Evolutionary conservation across 1,140 invertebrate species (phyloP), one percentile per base, ranked within the genome.

Genomic region (Magallana ariakensis): DNA sequence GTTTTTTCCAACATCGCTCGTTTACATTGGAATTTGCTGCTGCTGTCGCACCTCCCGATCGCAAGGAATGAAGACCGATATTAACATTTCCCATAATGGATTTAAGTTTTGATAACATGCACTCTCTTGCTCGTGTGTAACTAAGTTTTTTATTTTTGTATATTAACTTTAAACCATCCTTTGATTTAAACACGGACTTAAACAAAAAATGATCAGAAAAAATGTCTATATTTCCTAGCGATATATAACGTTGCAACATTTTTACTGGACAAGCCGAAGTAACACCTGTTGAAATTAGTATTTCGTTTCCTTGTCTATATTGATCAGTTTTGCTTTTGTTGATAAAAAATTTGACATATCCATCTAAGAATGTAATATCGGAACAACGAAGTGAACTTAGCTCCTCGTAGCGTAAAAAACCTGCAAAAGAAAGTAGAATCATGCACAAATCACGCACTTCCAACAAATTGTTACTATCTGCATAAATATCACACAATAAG

Each of bases 321-420:
- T 85, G 88, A 87, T 89, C 85, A 33, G 88, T 89, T 85, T 89
- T n/a, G n/a, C n/a, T n/a, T n/a, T n/a, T n/a, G n/a, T n/a, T n/a
- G n/a, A n/a, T n/a, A n/a, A 46, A 56, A 13, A 89, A 1, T 15
- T 55, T n/a, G 7, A 89, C 33, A 53, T 87, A 85, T 15, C 83
- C 80, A 62, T 86, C 66, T 53, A 46, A n/a, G 22, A 86, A 46
- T 26, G 15, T 55, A 3, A 88, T 19, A 83, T 88, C 58, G 16
- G 10, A 70, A 19, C 80, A 75, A n/a, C 0, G 5, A 56, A 88
- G 80, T 1, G 83, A 83, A 88, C 84, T 88, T 22, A 84, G 19
- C 80, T 88, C 87, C 19, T 86, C 87, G 33, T 56, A 88, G 26
- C 87, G 70, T 26, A 86, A 83, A 86, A 86, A 86, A 19, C 87